phyloP scores from a whole-genome alignment of 2,113 vertebrate genomes.

The Ageneiosus marmoratus region DNA sequence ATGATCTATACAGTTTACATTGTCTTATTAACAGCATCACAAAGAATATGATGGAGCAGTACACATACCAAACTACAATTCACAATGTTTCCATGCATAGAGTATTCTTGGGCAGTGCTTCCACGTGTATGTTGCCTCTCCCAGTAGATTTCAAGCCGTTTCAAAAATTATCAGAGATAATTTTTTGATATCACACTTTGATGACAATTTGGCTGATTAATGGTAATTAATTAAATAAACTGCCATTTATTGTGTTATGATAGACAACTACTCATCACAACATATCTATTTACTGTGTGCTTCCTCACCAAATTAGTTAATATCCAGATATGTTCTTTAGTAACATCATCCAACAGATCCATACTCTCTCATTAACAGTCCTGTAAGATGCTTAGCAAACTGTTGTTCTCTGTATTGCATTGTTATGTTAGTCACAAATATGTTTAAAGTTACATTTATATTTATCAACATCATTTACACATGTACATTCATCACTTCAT shows the following conservation, averaged over 20 bases:
- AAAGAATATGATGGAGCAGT: constrained; percentile 8
- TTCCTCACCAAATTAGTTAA: not conserved
- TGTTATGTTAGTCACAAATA: not conserved
- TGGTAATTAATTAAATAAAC: not conserved
- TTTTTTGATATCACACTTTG: not conserved
- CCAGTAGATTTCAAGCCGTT: not conserved
- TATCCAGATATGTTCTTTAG: not conserved
- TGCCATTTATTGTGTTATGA: not conserved
- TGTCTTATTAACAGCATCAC: not conserved
- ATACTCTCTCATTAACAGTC: not conserved
- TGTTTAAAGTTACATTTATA: not conserved
- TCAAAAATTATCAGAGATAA: not conserved
- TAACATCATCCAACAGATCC: not conserved
- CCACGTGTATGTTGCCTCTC: not conserved
- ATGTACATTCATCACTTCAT: not conserved
- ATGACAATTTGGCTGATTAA: not conserved
- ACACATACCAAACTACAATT: constrained; percentile 11
- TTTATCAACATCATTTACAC: not conserved
- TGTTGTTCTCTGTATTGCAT: too few species aligned
- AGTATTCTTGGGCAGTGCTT: not conserved
- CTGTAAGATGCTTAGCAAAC: not conserved
- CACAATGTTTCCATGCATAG: not conserved
- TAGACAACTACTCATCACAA: not conserved
- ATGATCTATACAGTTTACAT: not conserved
- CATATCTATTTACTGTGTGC: not conserved